Evolutionary conservation across 1,140 invertebrate genomes (phyloP), one percentile per base, ranked within the genome.

Genomic region (Nautilus pompilius): DNA sequence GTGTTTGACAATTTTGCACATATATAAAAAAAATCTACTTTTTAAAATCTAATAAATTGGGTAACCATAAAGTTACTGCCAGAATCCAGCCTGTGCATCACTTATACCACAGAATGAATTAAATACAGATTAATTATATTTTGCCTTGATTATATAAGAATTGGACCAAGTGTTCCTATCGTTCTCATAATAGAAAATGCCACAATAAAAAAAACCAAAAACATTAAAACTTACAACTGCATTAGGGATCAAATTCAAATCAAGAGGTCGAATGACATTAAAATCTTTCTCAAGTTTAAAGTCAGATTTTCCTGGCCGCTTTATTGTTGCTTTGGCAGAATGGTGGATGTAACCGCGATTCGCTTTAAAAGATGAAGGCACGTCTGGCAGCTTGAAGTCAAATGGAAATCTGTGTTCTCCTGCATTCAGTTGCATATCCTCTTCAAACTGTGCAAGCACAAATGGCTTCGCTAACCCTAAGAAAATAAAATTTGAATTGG

Each of bases 301-400:
- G 57, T 77, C 70, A 55, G 72, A 68, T 32, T 77, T 73, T 63
- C 77, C 74, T 0, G 75, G 78, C 49, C 81, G 75, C 33, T 84
- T 78, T 2, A 85, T 76, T 1, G 75, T 79, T 13, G 80, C 83
- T 63, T 82, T 80, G 22, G 80, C 73, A 64, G 78, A 81, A 70
- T 85, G 85, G 1, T 82, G 71, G 8, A 86, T 76, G 56, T 81
- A 80, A 6, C 84, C 85, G 62, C 76, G 75, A 1, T 80, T 70
- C 32, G 83, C 83, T 66, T 82, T 78, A 68, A 85, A 86, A 13
- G 83, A 85, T 0, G 82, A 79, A 0, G 85, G 85, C 17, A 84
- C 65, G 66, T 80, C 79, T n/a, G 73, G 68, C 17, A 86, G 72
- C 34, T 74, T 76, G 70, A 84, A 84, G 57, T 79, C 75, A 67